Percentiles rank a stretch among this genome's conserved stretches.
phyloP scores from a whole-genome alignment of 2,113 vertebrate genomes.

The Mionectes macconnelli region DNA sequence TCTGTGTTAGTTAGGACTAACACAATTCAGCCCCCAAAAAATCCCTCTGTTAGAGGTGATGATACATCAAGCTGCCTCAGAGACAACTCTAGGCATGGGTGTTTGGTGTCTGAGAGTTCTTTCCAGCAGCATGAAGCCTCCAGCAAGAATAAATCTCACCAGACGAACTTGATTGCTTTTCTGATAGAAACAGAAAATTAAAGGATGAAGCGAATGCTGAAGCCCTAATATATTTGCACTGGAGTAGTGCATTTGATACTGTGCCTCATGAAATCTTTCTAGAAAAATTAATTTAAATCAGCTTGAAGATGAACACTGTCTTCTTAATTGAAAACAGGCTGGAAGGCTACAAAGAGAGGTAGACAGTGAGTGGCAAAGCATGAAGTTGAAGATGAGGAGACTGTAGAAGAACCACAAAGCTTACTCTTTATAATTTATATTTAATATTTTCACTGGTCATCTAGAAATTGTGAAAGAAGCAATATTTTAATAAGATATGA shows the following conservation, averaged over 20 bases:
- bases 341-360: neutral
- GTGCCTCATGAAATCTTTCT: constrained; percentile 44
- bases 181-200: constrained; percentile 59
- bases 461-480: neutral
- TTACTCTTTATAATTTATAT: neutral
- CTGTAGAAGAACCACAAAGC: neutral
- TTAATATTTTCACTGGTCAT: neutral
- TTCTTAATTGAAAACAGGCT: constrained; percentile 38
- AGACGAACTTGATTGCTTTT: constrained; percentile 56
- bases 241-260: constrained; percentile 31
- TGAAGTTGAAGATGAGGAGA: neutral
- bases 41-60: neutral
- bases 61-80: neutral
- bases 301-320: neutral
- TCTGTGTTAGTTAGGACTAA: neutral
- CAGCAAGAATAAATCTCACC: constrained; percentile 40
- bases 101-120: neutral
- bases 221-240: constrained; percentile 45
- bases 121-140: neutral
- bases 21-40: neutral
- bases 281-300: constrained; percentile 59
- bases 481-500: neutral
- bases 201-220: neutral
- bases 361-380: constrained; percentile 6
- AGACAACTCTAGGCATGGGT: neutral